Conservation (phyloP, 2,888 invertebrate species). For the Tupiocoris notatus region DNA sequence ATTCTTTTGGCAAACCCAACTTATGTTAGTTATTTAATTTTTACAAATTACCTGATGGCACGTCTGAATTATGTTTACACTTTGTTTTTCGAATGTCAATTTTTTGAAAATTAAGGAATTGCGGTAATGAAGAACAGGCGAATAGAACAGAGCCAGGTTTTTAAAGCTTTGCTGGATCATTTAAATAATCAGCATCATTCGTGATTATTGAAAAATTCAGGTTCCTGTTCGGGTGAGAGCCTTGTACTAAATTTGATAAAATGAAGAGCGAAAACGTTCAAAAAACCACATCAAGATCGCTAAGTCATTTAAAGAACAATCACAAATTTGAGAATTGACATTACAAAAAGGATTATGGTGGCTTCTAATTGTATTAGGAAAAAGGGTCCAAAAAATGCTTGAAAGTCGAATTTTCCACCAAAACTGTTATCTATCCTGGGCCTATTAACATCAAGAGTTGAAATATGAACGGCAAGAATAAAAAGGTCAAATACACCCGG, state of each 20-base stretch:
- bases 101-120: slow-evolving; percentile 16
- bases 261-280: background rate
- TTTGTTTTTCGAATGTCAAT: slow-evolving; percentile 7
- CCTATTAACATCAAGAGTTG: slow-evolving; percentile 25
- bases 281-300: slow-evolving; percentile 30
- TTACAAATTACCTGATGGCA: slow-evolving; percentile 28
- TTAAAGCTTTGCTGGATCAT: slow-evolving; percentile 10
- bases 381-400: background rate
- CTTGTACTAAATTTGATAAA: background rate
- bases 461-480: slow-evolving; percentile 8
- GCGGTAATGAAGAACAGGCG: slow-evolving; percentile 29
- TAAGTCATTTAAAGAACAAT: slow-evolving; percentile 31
- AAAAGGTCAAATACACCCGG: background rate
- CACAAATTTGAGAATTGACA: slow-evolving; percentile 39
- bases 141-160: slow-evolving; percentile 20
- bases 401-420: background rate
- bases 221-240: background rate
- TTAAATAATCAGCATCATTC: background rate
- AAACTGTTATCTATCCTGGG: background rate
- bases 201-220: background rate
- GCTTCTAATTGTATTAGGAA: background rate
- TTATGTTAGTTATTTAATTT: slow-evolving; percentile 15
- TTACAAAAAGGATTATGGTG: slow-evolving; percentile 22
- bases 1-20: slow-evolving; percentile 20
- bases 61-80: slow-evolving; percentile 36